Conservation (phyloP, 2,797 vertebrate genomes). For the Limnodromus scolopaceus region DNA sequence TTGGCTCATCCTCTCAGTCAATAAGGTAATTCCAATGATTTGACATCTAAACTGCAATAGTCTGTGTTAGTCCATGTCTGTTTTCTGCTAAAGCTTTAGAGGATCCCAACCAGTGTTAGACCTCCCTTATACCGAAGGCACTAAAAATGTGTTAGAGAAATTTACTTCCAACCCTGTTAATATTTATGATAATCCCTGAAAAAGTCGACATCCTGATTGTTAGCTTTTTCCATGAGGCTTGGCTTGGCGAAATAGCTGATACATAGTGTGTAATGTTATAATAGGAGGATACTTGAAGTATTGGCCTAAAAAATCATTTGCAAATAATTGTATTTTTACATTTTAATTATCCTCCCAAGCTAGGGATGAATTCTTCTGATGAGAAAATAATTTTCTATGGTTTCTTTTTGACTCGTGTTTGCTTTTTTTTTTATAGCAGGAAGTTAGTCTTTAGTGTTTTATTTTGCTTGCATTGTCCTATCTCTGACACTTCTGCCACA, state of each 20-base stretch:
- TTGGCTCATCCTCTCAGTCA: not conserved
- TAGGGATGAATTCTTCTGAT: not conserved
- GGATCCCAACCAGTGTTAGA: not conserved
- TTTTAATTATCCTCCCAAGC: not conserved
- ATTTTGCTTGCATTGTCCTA: not conserved
- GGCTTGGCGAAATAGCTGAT: not conserved
- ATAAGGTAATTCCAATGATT: not conserved
- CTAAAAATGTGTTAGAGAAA: not conserved
- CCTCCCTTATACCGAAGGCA: not conserved
- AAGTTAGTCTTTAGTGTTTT: not conserved
- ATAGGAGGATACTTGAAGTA: not conserved
- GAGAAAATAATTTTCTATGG: not conserved
- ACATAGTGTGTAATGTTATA: not conserved
- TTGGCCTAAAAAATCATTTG: not conserved
- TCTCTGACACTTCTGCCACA: not conserved
- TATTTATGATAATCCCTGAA: not conserved
- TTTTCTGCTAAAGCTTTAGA: not conserved
- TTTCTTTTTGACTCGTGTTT: not conserved
- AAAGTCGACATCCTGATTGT: not conserved
- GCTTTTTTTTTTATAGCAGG: not conserved
- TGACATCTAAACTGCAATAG: not conserved
- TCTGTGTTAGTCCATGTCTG: fast-evolving
- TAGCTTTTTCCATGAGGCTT: not conserved
- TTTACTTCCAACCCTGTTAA: not conserved
- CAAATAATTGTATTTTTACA: not conserved